phyloP scores from a whole-genome alignment of 2,888 invertebrate species.

The Eupeodes latifasciatus region DNA sequence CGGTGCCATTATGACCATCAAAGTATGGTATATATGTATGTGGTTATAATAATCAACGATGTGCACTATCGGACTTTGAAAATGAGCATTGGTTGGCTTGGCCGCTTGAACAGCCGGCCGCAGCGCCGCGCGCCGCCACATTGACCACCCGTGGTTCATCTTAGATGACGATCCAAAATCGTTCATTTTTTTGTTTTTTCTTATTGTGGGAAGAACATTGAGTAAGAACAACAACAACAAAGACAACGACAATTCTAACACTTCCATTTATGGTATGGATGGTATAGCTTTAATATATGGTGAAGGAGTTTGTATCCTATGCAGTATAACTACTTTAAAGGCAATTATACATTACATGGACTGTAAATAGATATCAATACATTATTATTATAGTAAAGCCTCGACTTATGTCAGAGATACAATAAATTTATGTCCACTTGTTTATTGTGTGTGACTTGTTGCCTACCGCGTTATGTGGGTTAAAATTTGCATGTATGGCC shows the following conservation, averaged over 20 bases:
- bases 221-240: no score
- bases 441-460: constrained; percentile 48
- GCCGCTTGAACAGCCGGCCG: no score
- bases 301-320: constrained; percentile 17
- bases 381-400: constrained; percentile 25
- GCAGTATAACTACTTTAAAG: constrained; percentile 62
- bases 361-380: background rate
- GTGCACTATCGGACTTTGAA: constrained; percentile 33
- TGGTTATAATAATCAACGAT: background rate
- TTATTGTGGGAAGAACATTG: background rate
- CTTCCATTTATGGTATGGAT: constrained; percentile 64
- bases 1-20: constrained; percentile 57
- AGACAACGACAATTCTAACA: constrained; percentile 43
- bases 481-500: constrained; percentile 75
- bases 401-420: constrained; percentile 51
- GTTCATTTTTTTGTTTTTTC: constrained; percentile 3
- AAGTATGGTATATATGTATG: background rate
- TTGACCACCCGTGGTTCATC: constrained; percentile 59
- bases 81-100: constrained; percentile 2
- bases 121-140: background rate
- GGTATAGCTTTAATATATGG: constrained; percentile 5
- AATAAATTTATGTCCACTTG: constrained; percentile 68
- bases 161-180: constrained; percentile 60
- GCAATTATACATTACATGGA: constrained; percentile 46
- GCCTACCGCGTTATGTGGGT: constrained; percentile 68